phyloP scores from a whole-genome alignment of 2,797 vertebrate genomes.

The Lates japonicus region DNA sequence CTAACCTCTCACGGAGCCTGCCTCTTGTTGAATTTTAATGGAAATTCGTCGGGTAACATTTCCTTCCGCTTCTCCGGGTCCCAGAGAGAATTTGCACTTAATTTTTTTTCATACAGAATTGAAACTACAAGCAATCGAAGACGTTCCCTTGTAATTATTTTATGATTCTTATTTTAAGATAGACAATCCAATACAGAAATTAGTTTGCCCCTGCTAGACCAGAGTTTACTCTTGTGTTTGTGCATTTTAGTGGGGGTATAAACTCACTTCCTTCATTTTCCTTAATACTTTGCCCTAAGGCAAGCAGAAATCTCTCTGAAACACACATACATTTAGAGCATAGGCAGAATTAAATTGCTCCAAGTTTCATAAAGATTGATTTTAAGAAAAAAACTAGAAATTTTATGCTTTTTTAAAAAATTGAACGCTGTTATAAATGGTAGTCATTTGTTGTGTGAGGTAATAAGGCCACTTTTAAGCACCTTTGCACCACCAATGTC shows the following conservation, averaged over 20 bases:
- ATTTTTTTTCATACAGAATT: conserved; percentile 48
- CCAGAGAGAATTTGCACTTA: conserved; percentile 37
- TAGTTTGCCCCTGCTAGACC: background rate
- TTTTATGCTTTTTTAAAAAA: conserved; percentile 19
- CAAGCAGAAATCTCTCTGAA: background rate
- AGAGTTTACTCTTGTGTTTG: background rate
- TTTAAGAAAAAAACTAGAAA: background rate
- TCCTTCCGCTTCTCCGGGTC: conserved; percentile 49
- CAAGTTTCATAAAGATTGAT: conserved; percentile 1
- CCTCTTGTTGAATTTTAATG: conserved; percentile 81
- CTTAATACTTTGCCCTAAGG: background rate
- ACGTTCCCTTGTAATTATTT: conserved; percentile 8
- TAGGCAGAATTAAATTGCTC: background rate
- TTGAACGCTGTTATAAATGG: conserved; percentile 19
- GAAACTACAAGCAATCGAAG: conserved; percentile 22
- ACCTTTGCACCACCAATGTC: conserved; percentile 46
- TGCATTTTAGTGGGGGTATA: background rate
- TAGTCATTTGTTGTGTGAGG: conserved; percentile 43
- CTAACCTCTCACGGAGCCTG: conserved; percentile 80
- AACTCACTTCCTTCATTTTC: background rate
- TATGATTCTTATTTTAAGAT: background rate
- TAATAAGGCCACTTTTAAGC: conserved; percentile 49
- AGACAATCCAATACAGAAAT: background rate
- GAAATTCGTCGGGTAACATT: conserved; percentile 64
- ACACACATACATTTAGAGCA: background rate